Conservation (phyloP, 2,888 invertebrate species). For the Ctenicera cuprea region DNA sequence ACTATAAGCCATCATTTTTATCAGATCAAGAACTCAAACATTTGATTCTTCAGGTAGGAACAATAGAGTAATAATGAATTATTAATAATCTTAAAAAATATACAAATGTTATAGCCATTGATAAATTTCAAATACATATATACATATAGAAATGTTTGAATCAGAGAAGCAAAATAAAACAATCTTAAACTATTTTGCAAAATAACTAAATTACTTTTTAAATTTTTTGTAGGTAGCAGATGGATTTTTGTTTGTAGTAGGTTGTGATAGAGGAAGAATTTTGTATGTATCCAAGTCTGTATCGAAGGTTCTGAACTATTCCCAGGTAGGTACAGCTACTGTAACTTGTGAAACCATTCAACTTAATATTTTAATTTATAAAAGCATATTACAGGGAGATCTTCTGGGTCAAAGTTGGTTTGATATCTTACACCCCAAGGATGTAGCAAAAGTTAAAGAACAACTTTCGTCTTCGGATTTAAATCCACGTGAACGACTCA, state of each 20-base stretch:
- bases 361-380: conserved; percentile 12
- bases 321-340: conserved; percentile 77
- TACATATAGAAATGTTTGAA: too few relatives aligned
- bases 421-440: conserved; percentile 95
- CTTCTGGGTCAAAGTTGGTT: conserved; percentile 94
- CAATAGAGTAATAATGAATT: conserved; percentile 14
- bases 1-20: conserved; percentile 87
- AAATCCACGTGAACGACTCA: conserved; percentile 90
- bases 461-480: conserved; percentile 94
- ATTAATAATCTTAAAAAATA: too few relatives aligned
- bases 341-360: background rate
- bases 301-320: conserved; percentile 85
- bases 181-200: too few relatives aligned
- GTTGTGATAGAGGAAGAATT: conserved; percentile 93
- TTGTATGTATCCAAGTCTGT: conserved; percentile 94
- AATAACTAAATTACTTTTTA: too few relatives aligned
- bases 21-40: conserved; percentile 92
- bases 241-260: conserved; percentile 93
- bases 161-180: too few relatives aligned
- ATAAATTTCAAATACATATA: too few relatives aligned
- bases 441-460: conserved; percentile 95
- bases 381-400: conserved; percentile 78
- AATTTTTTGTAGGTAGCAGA: conserved; percentile 84
- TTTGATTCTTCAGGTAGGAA: conserved; percentile 83
- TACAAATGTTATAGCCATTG: too few relatives aligned